Evolutionary conservation across 2,797 vertebrate genomes (phyloP).

Genomic region (Neosalanx taihuensis): DNA sequence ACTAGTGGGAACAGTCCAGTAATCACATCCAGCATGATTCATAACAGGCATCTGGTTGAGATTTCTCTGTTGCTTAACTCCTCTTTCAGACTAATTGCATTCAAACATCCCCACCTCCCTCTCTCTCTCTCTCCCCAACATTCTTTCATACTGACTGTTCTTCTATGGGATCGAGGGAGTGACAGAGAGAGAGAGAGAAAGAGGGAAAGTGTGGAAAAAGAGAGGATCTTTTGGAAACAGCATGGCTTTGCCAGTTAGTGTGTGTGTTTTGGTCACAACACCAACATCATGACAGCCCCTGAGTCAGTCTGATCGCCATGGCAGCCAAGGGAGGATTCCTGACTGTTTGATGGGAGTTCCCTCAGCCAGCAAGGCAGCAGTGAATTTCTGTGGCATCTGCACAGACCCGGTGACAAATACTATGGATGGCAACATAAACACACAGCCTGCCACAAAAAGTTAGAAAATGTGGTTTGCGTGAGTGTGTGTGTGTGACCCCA

Average conservation of each 20-base stretch:
- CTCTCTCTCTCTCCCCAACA: conserved; percentile 44
- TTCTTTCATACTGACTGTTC: conserved; percentile 59
- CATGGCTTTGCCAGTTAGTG: neutral
- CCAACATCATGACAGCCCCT: too few species aligned
- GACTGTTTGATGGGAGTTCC: neutral
- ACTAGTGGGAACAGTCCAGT: too few species aligned
- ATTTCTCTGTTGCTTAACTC: too few species aligned
- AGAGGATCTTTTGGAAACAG: neutral
- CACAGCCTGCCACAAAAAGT: neutral
- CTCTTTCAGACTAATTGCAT: conserved; percentile 17
- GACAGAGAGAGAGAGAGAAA: too few species aligned
- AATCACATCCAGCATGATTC: too few species aligned
- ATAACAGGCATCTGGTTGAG: too few species aligned
- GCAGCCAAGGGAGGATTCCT: neutral
- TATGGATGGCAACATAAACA: neutral
- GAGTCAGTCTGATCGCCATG: neutral
- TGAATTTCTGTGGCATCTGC: neutral
- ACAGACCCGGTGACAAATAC: neutral
- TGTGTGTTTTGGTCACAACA: too few species aligned
- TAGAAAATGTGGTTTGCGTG: neutral
- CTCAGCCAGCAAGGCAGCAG: neutral
- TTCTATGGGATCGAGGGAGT: conserved; percentile 26
- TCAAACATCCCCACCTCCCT: conserved; percentile 29
- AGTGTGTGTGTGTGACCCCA: neutral
- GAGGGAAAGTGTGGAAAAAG: neutral